phyloP scores from a whole-genome alignment of 2,888 invertebrate species.

The Leptura quadrifasciata region DNA sequence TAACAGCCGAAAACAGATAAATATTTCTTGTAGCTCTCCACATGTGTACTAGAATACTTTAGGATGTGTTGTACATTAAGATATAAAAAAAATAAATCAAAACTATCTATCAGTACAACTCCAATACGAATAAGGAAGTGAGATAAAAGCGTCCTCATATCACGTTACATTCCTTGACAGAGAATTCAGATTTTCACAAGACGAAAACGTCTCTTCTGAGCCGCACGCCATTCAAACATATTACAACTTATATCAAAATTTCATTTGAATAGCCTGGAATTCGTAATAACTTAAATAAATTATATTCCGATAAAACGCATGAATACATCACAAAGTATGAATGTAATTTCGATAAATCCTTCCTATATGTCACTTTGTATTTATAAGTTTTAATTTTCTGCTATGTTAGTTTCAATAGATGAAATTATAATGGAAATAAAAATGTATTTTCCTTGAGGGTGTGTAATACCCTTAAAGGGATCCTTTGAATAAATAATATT shows the following conservation, averaged over 20 bases:
- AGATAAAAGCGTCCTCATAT: slow-evolving; percentile 41
- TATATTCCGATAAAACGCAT: slow-evolving; percentile 30
- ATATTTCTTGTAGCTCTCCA: too few relatives aligned
- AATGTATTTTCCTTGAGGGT: slow-evolving; percentile 25
- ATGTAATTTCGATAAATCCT: slow-evolving; percentile 37
- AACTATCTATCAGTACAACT: slow-evolving; percentile 22
- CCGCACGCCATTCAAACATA: slow-evolving; percentile 23
- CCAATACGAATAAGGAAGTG: slow-evolving; percentile 20
- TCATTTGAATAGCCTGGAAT: slow-evolving; percentile 22
- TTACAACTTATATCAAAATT: slow-evolving; percentile 27
- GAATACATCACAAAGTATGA: slow-evolving; percentile 34
- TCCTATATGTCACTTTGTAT: slow-evolving; percentile 22
- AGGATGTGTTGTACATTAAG: not conserved
- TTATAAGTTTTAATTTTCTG: slow-evolving; percentile 36
- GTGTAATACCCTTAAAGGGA: slow-evolving; percentile 34
- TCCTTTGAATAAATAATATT: slow-evolving; percentile 22
- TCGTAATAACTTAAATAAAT: slow-evolving; percentile 44
- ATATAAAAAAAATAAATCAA: slow-evolving; percentile 25
- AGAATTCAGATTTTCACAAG: slow-evolving; percentile 31
- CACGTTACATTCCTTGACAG: slow-evolving; percentile 42
- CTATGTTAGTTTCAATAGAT: slow-evolving; percentile 27
- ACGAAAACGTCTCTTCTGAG: not conserved
- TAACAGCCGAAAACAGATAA: too few relatives aligned
- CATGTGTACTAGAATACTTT: not conserved
- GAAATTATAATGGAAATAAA: slow-evolving; percentile 35